Conservation (phyloP, 2,797 vertebrate genomes). For the Hozukius guyotensis region DNA sequence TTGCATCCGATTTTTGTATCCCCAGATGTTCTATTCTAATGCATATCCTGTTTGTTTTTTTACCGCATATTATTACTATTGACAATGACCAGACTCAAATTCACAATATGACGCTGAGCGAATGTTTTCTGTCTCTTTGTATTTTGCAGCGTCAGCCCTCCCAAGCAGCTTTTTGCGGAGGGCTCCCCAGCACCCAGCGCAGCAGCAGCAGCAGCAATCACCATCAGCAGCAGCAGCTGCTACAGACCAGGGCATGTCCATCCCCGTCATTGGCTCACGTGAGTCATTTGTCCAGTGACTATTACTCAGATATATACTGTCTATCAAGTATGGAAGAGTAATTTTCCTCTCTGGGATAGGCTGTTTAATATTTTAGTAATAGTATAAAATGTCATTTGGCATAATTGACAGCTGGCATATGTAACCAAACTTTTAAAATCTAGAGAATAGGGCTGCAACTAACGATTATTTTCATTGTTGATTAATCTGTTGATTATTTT, state of each 20-base stretch:
- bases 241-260: conserved; percentile 66
- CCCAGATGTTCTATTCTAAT: not conserved
- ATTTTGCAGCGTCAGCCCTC: conserved; percentile 60
- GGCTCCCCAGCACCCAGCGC: conserved; percentile 35
- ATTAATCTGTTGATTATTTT: too few species aligned
- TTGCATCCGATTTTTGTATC: not conserved
- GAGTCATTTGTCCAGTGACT: conserved; percentile 27
- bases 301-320: not conserved
- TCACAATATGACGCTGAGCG: not conserved
- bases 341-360: not conserved
- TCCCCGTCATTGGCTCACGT: conserved; percentile 68
- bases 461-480: too few species aligned
- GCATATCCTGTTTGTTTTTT: not conserved
- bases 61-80: not conserved
- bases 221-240: not conserved
- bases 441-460: too few species aligned
- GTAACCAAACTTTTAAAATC: not conserved
- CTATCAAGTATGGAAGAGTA: not conserved
- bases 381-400: not conserved
- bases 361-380: not conserved
- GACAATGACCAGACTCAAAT: not conserved
- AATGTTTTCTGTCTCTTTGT: not conserved
- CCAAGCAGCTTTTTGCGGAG: conserved; percentile 71
- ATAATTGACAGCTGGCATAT: not conserved
- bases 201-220: not conserved